These are phyloP conservation scores for Dusona sp. DNA, from an alignment of 2,888 invertebrate genomes.

Conservation along the genomic window DNA sequence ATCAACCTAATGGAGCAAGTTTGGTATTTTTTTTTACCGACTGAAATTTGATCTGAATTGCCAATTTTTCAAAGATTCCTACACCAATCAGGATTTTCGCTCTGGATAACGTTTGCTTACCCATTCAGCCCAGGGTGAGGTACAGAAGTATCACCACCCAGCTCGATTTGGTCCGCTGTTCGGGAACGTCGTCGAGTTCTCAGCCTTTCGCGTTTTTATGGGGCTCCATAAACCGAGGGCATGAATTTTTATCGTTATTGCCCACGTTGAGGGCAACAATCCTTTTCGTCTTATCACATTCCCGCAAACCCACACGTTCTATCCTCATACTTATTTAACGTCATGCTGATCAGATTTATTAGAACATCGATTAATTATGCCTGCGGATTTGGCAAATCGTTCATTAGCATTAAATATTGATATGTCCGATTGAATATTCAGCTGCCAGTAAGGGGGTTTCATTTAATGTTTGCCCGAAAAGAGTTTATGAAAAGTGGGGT, in stretches of 20 bases:
- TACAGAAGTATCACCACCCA: slow-evolving; percentile 45
- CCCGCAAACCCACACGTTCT: slow-evolving; percentile 35
- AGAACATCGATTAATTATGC: slow-evolving; percentile 17
- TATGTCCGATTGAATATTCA: background rate
- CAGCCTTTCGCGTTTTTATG: slow-evolving; percentile 75
- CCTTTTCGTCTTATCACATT: slow-evolving; percentile 65
- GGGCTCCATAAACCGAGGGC: slow-evolving; percentile 75
- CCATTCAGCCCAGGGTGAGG: slow-evolving; percentile 22
- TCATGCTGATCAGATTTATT: slow-evolving; percentile 27
- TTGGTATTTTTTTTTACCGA: slow-evolving; percentile 42
- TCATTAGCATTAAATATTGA: slow-evolving; percentile 13
- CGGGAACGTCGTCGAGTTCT: slow-evolving; percentile 56
- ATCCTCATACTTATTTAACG: slow-evolving; percentile 10
- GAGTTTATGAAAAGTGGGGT: background rate
- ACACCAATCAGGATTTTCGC: slow-evolving; percentile 45
- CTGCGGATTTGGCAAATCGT: slow-evolving; percentile 19
- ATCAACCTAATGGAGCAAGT: slow-evolving; percentile 60
- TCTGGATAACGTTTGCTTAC: slow-evolving; percentile 4
- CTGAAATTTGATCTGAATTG: slow-evolving; percentile 64
- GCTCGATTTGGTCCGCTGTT: slow-evolving; percentile 40
- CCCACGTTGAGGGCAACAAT: slow-evolving; percentile 68
- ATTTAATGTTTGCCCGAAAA: background rate
- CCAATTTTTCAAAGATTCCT: slow-evolving; percentile 63
- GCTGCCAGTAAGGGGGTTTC: background rate
- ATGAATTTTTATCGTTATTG: slow-evolving; percentile 79